Evolutionary conservation across 2,113 vertebrate species (phyloP).

Genomic region (Vulpes lagopus): DNA sequence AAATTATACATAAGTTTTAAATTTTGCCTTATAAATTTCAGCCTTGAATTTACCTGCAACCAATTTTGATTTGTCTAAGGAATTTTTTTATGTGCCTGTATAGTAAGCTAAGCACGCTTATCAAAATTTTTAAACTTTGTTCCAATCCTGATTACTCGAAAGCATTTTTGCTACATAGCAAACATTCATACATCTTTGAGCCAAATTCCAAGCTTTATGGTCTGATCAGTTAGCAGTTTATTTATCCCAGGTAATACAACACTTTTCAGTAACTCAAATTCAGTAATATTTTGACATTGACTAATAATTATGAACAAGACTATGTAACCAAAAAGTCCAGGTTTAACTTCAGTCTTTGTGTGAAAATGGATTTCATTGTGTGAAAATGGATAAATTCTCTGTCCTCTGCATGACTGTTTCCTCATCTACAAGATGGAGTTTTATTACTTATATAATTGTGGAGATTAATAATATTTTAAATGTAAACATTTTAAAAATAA

Average conservation of each 20-base stretch:
- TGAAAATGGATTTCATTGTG: not conserved
- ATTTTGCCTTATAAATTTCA: not conserved
- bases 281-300: not conserved
- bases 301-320: not conserved
- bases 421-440: not conserved
- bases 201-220: not conserved
- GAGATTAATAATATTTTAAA: not conserved
- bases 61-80: not conserved
- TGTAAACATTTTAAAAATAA: slow-evolving; percentile 2
- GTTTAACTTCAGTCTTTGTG: not conserved
- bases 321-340: not conserved
- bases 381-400: not conserved
- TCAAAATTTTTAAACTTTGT: not conserved
- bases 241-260: not conserved
- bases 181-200: not conserved
- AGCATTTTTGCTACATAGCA: not conserved
- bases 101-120: not conserved
- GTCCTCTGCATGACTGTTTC: not conserved
- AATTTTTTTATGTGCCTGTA: not conserved
- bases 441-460: not conserved
- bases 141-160: not conserved
- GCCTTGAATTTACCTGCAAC: not conserved
- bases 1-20: not conserved
- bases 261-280: not conserved
- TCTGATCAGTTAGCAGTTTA: not conserved